Base-by-base conservation (phyloP, 2,113 vertebrate genomes). In the Leucoraja erinaceus region DNA sequence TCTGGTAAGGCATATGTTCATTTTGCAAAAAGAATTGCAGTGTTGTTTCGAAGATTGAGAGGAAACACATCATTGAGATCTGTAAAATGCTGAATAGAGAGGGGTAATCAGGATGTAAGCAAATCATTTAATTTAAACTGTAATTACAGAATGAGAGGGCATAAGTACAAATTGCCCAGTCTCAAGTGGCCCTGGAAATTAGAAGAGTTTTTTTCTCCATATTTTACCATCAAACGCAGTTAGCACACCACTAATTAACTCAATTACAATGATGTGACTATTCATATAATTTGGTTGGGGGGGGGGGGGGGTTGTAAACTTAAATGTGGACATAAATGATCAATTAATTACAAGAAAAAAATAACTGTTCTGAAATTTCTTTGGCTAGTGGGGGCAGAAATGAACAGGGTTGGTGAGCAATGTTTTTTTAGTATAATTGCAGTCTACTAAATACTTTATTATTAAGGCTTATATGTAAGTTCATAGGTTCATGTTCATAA, bases 11-110 rank as follows among this genome's bases (percentile, higher is more conserved):
- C 18, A 72, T 90, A 84, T 70, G 66, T 47, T 14, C 66, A 61
- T 90, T 25, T 70, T 38, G 61, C 18, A 33, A 72, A 91, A 91
- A 72, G 31, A 31, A 91, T 47, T 70, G 3, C 11, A 72, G 11
- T 91, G 68, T 25, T 91, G 16, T 91, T 33, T 72, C 14, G 88
- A 38, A 72, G 63, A 72, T 22, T 54, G 18, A 47, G 22, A 91
- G 31, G 68, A 33, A 86, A 68, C 72, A 91, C 38, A 72, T 72
- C 20, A 47, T 54, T 72, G 18, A 72, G 18, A 8, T 72, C 28
- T 63, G 83, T 61, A 86, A 86, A n/a, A 83, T 28, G 20, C 79
- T 83, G 79, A 83, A 61, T n/a, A 86, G 56, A 86, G n/a, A 61
- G 28, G 38, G 56, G n/a, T 86, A 59, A 86, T 86, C 83, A 61